These are phyloP conservation scores for Montifringilla adamsi DNA, from an alignment of 2,113 vertebrate genomes.

Conservation along the genomic window DNA sequence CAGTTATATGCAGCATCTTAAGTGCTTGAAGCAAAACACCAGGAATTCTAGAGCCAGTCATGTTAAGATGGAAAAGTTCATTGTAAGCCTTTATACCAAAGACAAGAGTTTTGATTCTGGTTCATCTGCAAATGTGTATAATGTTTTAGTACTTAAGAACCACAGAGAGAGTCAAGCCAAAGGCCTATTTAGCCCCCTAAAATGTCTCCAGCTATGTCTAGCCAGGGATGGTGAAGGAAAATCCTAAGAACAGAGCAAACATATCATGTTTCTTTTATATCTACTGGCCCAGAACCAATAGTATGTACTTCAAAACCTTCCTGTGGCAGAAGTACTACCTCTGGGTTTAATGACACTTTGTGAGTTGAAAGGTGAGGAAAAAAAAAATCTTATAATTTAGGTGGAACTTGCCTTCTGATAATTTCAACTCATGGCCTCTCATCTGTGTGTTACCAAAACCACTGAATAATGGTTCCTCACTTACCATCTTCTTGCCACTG, in stretches of 20 bases:
- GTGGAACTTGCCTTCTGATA: not conserved
- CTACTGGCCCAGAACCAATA: not conserved
- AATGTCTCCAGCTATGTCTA: not conserved
- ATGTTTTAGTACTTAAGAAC: not conserved
- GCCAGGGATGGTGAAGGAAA: not conserved
- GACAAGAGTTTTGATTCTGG: not conserved
- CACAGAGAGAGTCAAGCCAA: not conserved
- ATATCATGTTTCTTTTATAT: not conserved
- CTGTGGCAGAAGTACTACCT: not conserved
- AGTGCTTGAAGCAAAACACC: not conserved
- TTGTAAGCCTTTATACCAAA: not conserved
- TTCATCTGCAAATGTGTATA: not conserved
- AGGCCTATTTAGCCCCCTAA: not conserved
- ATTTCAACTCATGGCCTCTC: not conserved
- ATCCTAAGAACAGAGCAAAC: not conserved
- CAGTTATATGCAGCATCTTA: not conserved
- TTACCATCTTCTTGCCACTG: not conserved
- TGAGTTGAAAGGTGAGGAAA: not conserved
- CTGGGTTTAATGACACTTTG: not conserved
- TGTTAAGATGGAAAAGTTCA: not conserved
- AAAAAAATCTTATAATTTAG: not conserved
- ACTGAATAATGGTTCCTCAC: not conserved
- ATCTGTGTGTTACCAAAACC: not conserved
- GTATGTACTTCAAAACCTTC: not conserved
- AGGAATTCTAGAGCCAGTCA: not conserved